Base-by-base conservation (phyloP, 2,113 vertebrate genomes). In the Laterallus jamaicensis region DNA sequence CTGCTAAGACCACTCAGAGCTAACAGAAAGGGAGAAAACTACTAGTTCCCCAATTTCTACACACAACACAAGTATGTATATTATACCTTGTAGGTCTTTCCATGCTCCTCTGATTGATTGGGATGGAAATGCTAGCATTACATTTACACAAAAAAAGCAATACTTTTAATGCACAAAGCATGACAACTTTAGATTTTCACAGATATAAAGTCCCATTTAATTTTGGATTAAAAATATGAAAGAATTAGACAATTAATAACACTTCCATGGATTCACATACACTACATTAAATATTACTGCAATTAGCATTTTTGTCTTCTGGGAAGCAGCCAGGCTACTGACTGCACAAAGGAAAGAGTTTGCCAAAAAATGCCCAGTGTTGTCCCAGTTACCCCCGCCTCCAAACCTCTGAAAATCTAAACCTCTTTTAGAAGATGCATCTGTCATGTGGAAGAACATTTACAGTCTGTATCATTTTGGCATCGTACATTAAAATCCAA, bases 81-180 rank as follows among this genome's bases (percentile, higher is more conserved):
- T 92, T 97, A 97, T 98, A 98, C 98, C 98, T 98, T 98, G 96
- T 96, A 94, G 81, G 97, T 96, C 96, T 97, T 88, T 97, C 98
- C 98, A 93, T 93, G 98, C 92, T 97, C 98, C 95, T 98, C 96
- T 98, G 98, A 98, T 97, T 98, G 97, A 97, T 97, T 97, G 97
- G 96, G 96, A 97, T 97, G 97, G 97, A 98, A 98, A 98, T 93
- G 97, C 97, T 98, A 98, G 95, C 94, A 96, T 97, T 97, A 97
- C 39, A 97, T 95, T 96, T 86, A 97, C 95, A 98, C n/a, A 97
- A 96, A 92, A 95, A 96, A 94, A 87, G 89, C 88, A 94, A 91
- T 95, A 97, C 28, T 97, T 94, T 97, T 96, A 96, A 97, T 93
- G 95, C 87, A 96, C 84, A 98, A 96, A 97, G 96, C 84, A 95